phyloP scores from a whole-genome alignment of 53 echinoderm and acorn worm species.

The Zoroaster sp. region DNA sequence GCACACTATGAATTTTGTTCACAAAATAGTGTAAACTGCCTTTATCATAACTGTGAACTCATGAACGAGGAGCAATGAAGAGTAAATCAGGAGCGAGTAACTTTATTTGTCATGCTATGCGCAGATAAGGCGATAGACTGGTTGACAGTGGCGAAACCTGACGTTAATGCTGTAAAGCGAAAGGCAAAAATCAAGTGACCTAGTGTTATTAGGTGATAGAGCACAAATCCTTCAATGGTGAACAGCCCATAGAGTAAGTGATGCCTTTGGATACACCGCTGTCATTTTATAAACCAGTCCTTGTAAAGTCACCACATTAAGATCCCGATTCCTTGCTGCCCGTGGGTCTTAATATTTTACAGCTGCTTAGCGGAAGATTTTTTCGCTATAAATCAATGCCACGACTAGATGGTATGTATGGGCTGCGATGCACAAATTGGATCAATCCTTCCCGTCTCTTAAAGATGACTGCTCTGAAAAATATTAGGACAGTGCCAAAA shows the following conservation, averaged over 20 bases:
- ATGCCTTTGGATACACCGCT: conserved; percentile 15
- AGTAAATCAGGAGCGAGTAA: no score
- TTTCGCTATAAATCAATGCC: conserved; percentile 32
- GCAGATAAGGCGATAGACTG: no score
- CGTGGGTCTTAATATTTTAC: conserved; percentile 19
- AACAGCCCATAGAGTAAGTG: background rate
- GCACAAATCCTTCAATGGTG: conserved; percentile 1
- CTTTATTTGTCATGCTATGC: no score
- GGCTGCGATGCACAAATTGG: conserved; percentile 4
- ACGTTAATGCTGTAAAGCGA: background rate
- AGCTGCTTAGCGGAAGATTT: conserved; percentile 32
- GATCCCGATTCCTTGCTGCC: background rate
- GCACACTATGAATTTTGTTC: no score
- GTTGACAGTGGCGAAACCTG: background rate
- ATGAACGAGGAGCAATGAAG: no score
- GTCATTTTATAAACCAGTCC: background rate
- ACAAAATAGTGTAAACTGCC: no score
- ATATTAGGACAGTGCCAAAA: no score
- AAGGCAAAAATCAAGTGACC: background rate
- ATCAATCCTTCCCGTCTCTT: no score
- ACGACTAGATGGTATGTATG: background rate
- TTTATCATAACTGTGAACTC: no score
- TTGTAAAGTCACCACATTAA: background rate
- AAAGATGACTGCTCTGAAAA: no score
- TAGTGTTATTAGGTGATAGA: background rate